A percentile compares a stretch with the other conserved stretches of the same genome.
Conservation (phyloP, 2,888 invertebrate species). For the Heterodera filipjevi region DNA sequence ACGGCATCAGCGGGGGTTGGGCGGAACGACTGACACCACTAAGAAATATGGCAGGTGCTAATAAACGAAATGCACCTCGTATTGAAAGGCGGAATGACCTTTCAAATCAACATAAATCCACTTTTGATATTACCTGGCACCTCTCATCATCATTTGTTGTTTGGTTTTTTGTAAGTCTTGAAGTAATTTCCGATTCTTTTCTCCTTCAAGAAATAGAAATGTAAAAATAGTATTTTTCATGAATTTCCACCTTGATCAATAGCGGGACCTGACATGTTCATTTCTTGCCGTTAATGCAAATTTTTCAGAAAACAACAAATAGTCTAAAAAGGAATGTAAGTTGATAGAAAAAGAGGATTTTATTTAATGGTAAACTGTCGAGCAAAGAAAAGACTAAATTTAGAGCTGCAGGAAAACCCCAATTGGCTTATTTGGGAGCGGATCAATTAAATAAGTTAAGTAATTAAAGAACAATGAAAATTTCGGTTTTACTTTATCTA, state of each 20-base stretch:
- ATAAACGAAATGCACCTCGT: neutral
- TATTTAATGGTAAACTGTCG: no score
- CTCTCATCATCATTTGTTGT: conserved; percentile 29
- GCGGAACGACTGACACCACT: neutral
- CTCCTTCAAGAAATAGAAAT: neutral
- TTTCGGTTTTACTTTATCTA: no score
- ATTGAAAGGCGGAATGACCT: no score
- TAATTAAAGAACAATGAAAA: no score
- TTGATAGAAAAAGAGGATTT: no score
- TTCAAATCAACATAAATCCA: no score
- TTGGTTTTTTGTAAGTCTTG: conserved; percentile 20
- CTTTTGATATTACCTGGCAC: neutral
- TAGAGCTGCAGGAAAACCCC: no score
- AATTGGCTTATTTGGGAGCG: no score
- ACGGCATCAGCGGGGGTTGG: neutral
- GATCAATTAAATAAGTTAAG: no score
- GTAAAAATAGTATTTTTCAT: neutral
- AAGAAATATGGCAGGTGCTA: neutral
- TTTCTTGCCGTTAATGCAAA: neutral
- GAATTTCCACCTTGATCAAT: neutral
- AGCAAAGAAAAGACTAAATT: no score
- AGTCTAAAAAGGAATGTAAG: neutral
- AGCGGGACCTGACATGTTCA: neutral
- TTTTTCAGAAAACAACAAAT: neutral
- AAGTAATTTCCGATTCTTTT: conserved; percentile 28